Evolutionary conservation across 1,140 invertebrate species (phyloP), one percentile per base, ranked within the genome.

Genomic region (Aphaenogaster floridana): DNA sequence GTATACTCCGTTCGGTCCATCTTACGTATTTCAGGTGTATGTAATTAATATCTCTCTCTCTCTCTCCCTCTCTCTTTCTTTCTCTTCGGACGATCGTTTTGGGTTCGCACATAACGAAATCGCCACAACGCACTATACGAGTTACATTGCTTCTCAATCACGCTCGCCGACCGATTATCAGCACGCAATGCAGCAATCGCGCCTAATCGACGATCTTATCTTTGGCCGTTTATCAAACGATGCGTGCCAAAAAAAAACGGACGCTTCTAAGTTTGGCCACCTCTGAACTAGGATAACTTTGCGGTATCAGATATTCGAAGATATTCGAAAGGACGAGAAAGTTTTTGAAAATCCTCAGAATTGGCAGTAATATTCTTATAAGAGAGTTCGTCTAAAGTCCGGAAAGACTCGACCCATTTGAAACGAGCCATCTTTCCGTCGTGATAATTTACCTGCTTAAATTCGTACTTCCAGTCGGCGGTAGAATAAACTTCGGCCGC

Each of bases 1-100:
- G 64, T 68, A 78, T 91, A 93, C 91, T 91, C 89, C 83, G 57
- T 85, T 90, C 86, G 64, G 69, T 80, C 61, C 64, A 64, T 84
- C n/a, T 88, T 88, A 86, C 86, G 83, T 92, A 91, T 88, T 86
- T 88, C 74, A 39, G 48, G 77, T 74, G 36, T 64, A 52, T 81
- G 6, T 57, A 72, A 59, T 54, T 61, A 52, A 66, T 2, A n/a
- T 66, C 6, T 54, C 57, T 64, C 63, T 48, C 2, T 48, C 11
- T 79, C 9, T 64, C 48, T n/a, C n/a, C 0, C 42, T 3, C 42
- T 69, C 7, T 71, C 6, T 42, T 7, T 66, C 63, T 42, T 21
- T 57, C 52, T 34, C 3, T 39, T 50, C 45, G 48, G 45, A 69
- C 13, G 15, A 68, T 69, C 21, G 36, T 69, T 81, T 57, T 13